A percentile compares a stretch with the other conserved stretches of the same genome.
Evolutionary conservation across 2,797 vertebrate genomes (phyloP).

Genomic region (Discoglossus pictus): DNA sequence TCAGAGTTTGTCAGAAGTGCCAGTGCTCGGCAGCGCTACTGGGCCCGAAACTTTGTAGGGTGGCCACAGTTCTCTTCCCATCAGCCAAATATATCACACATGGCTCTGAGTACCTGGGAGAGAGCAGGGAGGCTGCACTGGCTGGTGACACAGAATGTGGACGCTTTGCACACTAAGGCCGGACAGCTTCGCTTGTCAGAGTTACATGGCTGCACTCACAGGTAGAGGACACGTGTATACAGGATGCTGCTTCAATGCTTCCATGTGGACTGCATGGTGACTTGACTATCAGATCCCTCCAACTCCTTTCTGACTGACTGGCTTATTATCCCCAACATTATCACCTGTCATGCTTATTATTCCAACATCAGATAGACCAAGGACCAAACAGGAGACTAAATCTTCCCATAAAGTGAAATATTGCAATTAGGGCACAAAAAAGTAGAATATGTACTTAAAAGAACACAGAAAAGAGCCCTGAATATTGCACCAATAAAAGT

Average conservation of each 20-base stretch:
- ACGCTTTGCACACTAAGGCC: conserved; percentile 88
- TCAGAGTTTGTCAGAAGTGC: conserved; percentile 81
- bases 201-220: conserved; percentile 89
- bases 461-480: too few relatives aligned
- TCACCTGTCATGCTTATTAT: too few relatives aligned
- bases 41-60: conserved; percentile 95
- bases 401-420: too few relatives aligned
- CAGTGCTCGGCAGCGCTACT: conserved; percentile 86
- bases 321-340: too few relatives aligned
- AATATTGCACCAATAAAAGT: too few relatives aligned
- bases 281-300: neutral
- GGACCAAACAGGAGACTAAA: too few relatives aligned
- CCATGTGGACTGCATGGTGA: fast-evolving
- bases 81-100: conserved; percentile 84
- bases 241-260: fast-evolving
- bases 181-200: conserved; percentile 85
- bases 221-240: conserved; percentile 71
- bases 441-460: too few relatives aligned
- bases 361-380: too few relatives aligned
- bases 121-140: conserved; percentile 83
- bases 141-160: conserved; percentile 97
- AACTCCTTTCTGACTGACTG: neutral
- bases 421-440: too few relatives aligned
- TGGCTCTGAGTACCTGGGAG: conserved; percentile 81
- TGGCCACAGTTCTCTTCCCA: conserved; percentile 91